A percentile compares a stretch with the other conserved stretches of the same genome.
Evolutionary conservation across 2,797 vertebrate genomes (phyloP).

Genomic region (Tenualosa ilisha): DNA sequence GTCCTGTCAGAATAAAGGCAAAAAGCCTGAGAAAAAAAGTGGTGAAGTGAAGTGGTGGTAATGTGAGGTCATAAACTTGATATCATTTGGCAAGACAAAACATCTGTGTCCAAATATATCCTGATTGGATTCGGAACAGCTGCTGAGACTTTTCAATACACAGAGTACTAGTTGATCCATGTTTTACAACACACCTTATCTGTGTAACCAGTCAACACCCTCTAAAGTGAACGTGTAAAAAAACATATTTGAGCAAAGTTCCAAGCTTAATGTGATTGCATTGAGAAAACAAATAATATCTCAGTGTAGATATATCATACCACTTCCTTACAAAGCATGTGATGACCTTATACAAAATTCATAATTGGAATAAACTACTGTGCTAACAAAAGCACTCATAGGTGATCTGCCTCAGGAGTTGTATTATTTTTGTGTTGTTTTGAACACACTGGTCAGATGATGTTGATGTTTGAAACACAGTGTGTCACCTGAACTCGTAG

Average conservation of each 20-base stretch:
- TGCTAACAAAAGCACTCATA: background rate
- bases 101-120: background rate
- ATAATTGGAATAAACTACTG: background rate
- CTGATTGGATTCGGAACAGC: background rate
- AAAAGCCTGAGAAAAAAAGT: too few species aligned
- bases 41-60: background rate
- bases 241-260: background rate
- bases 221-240: background rate
- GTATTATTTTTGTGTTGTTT: conserved; percentile 19
- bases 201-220: background rate
- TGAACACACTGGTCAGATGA: background rate
- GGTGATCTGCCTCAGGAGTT: background rate
- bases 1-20: too few species aligned
- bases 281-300: background rate
- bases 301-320: background rate
- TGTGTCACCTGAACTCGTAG: conserved; percentile 19
- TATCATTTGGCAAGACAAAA: background rate
- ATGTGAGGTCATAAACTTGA: background rate
- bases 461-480: conserved; percentile 20
- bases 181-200: conserved; percentile 2
- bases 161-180: background rate
- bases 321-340: background rate
- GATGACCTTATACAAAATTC: background rate
- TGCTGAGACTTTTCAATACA: background rate
- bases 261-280: background rate